Base-by-base conservation (phyloP, 2,888 invertebrate species). In the Bombylius discolor region DNA sequence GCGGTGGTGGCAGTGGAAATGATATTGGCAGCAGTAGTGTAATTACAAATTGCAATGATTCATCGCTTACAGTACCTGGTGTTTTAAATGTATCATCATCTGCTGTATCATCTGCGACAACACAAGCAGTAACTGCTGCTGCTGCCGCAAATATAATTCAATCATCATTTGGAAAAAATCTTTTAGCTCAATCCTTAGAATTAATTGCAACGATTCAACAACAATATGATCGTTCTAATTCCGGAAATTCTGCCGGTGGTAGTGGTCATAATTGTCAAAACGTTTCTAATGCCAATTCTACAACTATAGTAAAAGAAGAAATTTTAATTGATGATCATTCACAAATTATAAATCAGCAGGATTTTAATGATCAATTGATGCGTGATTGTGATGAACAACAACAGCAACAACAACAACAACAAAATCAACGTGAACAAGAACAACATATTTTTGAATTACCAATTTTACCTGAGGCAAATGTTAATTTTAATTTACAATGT, bases 401-500 rank as follows among this genome's bases (percentile, higher is more conserved):
- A 65, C 7, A 64, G 64, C 51, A 64, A 63, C 65, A 66, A 67
- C 5, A 45, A 67, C 31, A 65, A 65, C 7, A 67, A 68, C 48
- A 65, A 63, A n/a, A 66, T 64, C 14, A 65, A 62, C 52, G 49
- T 57, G 62, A 66, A 39, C 55, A 60, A 56, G 14, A 59, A 48
- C 34, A 62, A 64, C 23, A 67, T 69, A 23, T 70, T 32, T 70
- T 73, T 60, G 77, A 79, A 64, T 84, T 84, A 57, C 84, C 85
- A 52, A 73, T 89, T 56, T 72, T 89, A 58, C 78, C 79, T 23
- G 84, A 87, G 58, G 78, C 80, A 53, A 83, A 87, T 68, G 81
- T 83, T 59, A 76, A 80, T 50, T 92, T 92, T 68, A 84, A 84
- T 65, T 74, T 92, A 62, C 85, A 87, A 64, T 84, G 89, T 48